Evolutionary conservation across 2,888 invertebrate genomes (phyloP).

Genomic region (Magallana nippona): DNA sequence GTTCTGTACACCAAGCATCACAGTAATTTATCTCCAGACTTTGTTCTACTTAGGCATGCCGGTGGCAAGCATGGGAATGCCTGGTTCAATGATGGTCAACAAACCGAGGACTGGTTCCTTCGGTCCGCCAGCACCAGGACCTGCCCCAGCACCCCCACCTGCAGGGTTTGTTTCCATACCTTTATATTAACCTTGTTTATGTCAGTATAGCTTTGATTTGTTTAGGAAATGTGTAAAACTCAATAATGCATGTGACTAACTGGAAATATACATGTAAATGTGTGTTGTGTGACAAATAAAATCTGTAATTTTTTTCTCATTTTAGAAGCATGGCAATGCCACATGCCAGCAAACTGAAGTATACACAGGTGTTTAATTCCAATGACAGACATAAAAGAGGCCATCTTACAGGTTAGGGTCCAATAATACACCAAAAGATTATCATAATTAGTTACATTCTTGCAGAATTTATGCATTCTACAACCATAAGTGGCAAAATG

Average conservation of each 20-base stretch:
- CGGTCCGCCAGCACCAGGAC: slow-evolving; percentile 2
- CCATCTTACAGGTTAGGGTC: slow-evolving; percentile 84
- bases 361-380: slow-evolving; percentile 95
- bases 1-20: no score
- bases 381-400: slow-evolving; percentile 93
- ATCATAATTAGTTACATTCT: no score
- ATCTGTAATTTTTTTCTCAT: background rate
- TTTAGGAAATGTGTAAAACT: background rate
- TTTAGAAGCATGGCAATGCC: slow-evolving; percentile 91
- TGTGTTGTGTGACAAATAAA: no score
- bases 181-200: background rate
- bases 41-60: slow-evolving; percentile 15
- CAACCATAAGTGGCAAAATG: no score
- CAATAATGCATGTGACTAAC: no score
- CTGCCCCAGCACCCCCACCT: background rate
- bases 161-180: background rate
- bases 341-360: slow-evolving; percentile 90
- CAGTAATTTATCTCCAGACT: no score
- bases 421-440: no score
- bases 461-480: no score
- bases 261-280: no score
- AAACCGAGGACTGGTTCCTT: slow-evolving; percentile 54
- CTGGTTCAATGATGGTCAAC: slow-evolving; percentile 41
- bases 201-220: background rate
- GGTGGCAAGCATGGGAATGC: slow-evolving; percentile 44